Percentiles rank a stretch among this genome's conserved stretches.
Evolutionary conservation across 2,797 vertebrate species (phyloP).

Genomic region (Phalloptychus januarius): DNA sequence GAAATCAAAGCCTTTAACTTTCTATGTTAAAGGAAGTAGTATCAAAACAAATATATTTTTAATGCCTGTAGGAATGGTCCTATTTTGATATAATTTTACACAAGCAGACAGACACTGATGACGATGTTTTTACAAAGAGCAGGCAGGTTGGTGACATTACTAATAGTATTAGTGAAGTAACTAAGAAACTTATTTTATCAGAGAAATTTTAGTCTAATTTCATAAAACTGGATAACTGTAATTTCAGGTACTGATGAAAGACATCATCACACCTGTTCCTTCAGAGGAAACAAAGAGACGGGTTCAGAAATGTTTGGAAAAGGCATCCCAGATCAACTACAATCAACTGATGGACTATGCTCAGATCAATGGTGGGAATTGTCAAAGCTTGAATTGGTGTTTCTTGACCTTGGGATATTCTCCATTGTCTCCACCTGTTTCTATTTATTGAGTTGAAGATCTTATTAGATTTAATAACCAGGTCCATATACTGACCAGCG

Average conservation of each 20-base stretch:
- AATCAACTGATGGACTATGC: slow-evolving; percentile 94
- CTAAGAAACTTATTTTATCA: not conserved
- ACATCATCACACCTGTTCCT: slow-evolving; percentile 92
- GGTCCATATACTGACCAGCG: not conserved
- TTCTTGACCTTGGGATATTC: not conserved
- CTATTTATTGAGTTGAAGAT: not conserved
- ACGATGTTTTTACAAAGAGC: not conserved
- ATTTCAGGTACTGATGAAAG: slow-evolving; percentile 94
- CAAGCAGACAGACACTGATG: not conserved
- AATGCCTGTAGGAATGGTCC: not conserved
- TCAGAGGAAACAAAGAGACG: slow-evolving; percentile 93
- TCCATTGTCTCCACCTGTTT: not conserved
- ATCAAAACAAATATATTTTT: not conserved
- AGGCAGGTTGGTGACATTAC: not conserved
- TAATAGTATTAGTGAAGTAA: not conserved
- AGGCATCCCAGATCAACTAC: slow-evolving; percentile 95
- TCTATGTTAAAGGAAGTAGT: too few species aligned
- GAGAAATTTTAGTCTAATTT: not conserved
- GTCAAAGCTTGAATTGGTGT: not conserved
- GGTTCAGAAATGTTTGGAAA: slow-evolving; percentile 92
- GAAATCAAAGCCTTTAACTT: too few species aligned
- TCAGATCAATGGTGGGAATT: slow-evolving; percentile 82
- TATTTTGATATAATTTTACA: not conserved
- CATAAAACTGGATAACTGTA: not conserved
- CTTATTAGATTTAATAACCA: not conserved